These are phyloP conservation scores for Oreochromis spilurus DNA, from an alignment of 2,113 vertebrate genomes.

Conservation along the genomic window DNA sequence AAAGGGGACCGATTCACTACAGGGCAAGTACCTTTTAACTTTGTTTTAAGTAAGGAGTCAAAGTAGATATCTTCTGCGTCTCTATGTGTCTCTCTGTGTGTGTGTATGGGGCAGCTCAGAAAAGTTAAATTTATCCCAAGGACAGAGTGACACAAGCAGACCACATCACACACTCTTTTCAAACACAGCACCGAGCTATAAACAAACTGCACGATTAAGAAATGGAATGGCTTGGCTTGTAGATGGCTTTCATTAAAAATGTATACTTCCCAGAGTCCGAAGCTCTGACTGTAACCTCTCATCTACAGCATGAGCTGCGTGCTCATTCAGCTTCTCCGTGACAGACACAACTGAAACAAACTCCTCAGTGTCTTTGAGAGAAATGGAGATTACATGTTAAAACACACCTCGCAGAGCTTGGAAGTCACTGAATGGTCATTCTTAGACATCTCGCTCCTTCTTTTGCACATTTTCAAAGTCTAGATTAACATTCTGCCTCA, in stretches of 20 bases:
- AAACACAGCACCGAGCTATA: not conserved
- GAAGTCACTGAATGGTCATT: not conserved
- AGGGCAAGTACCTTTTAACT: not conserved
- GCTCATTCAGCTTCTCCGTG: slow-evolving; percentile 48
- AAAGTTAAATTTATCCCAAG: slow-evolving; percentile 68
- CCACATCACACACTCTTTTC: not conserved
- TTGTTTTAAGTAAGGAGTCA: not conserved
- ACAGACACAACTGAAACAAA: slow-evolving; percentile 66
- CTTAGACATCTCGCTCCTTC: not conserved
- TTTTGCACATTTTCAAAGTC: not conserved
- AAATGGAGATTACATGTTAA: slow-evolving; percentile 14
- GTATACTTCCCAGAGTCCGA: slow-evolving; percentile 55
- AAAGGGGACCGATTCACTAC: not conserved
- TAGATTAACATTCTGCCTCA: not conserved
- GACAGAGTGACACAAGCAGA: slow-evolving; percentile 39
- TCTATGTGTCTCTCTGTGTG: not conserved
- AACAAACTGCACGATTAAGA: not conserved
- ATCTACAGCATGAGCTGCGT: slow-evolving; percentile 31
- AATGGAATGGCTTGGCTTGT: not conserved
- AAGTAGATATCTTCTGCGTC: not conserved
- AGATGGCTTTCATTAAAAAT: not conserved
- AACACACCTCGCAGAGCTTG: not conserved
- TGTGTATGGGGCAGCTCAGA: slow-evolving; percentile 6
- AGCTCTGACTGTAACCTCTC: slow-evolving; percentile 48
- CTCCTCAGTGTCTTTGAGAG: slow-evolving; percentile 64